Percentiles rank a stretch among this genome's conserved stretches.
Evolutionary conservation across 2,113 vertebrate species (phyloP).

Genomic region (Noturus placidus): DNA sequence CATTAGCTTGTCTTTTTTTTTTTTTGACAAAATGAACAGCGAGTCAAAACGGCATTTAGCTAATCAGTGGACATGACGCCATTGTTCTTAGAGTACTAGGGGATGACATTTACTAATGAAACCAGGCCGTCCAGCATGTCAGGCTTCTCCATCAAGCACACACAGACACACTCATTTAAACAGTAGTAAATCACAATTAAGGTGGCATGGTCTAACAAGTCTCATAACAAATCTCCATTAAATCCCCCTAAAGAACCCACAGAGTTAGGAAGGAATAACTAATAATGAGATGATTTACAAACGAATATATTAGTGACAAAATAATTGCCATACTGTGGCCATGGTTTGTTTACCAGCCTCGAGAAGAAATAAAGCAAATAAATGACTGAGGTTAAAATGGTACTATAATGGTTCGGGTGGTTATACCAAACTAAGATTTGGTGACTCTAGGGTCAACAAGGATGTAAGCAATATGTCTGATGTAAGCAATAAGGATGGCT

Average conservation of each 20-base stretch:
- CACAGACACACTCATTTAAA: background rate
- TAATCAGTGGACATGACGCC: conserved; percentile 24
- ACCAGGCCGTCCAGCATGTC: conserved; percentile 32
- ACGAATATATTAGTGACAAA: background rate
- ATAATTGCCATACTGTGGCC: background rate
- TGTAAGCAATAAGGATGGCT: too few relatives aligned
- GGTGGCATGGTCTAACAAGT: conserved; percentile 37
- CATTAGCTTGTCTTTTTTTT: background rate
- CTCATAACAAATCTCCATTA: background rate
- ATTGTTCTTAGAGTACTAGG: conserved; percentile 21
- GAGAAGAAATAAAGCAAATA: background rate
- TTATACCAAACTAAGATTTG: background rate
- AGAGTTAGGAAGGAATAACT: background rate
- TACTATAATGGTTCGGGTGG: background rate
- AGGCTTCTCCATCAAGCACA: conserved; percentile 35
- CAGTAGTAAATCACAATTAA: conserved; percentile 47
- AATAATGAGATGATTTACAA: background rate
- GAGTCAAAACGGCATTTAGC: background rate
- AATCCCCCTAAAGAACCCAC: background rate
- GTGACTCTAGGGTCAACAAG: background rate
- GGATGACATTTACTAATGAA: conserved; percentile 52
- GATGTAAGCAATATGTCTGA: too few relatives aligned
- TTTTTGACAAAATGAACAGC: conserved; percentile 33
- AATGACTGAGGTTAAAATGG: background rate
- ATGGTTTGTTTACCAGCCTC: background rate